phyloP scores from a whole-genome alignment of 2,797 vertebrate genomes.

The Dermochelys coriacea region DNA sequence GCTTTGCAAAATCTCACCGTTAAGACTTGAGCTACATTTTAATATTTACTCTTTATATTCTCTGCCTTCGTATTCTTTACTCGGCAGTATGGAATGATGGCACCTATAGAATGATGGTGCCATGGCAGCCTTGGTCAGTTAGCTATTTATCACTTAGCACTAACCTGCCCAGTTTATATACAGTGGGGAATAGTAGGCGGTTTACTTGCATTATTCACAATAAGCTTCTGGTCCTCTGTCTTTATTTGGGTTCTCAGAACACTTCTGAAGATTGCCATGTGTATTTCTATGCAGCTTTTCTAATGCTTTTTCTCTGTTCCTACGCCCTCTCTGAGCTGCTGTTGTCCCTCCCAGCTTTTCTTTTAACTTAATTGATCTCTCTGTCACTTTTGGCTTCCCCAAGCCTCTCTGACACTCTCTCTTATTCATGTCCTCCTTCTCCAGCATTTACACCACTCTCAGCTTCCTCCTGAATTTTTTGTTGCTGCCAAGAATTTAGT shows the following conservation, averaged over 20 bases:
- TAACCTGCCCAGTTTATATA: neutral
- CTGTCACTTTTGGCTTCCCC: neutral
- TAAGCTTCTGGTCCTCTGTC: neutral
- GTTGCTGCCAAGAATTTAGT: neutral
- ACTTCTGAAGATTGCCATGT: neutral
- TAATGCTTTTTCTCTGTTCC: neutral
- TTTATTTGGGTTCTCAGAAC: neutral
- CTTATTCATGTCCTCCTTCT: neutral
- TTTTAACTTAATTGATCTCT: neutral
- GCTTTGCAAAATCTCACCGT: neutral
- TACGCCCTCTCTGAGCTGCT: neutral
- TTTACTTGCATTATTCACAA: neutral
- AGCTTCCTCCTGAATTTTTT: neutral
- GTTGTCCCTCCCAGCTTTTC: neutral
- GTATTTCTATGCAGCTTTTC: neutral
- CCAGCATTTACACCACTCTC: accelerated
- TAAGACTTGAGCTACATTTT: neutral
- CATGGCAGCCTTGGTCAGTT: neutral
- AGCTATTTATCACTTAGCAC: neutral
- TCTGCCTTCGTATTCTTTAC: neutral
- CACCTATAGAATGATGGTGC: neutral
- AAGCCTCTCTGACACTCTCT: neutral
- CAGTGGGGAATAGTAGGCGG: neutral
- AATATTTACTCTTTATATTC: neutral
- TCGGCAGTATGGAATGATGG: neutral